Percentiles rank a stretch among this genome's conserved stretches.
These are phyloP conservation scores for Pelusios castaneus DNA, from an alignment of 2,113 vertebrate genomes.

Conservation along the genomic window DNA sequence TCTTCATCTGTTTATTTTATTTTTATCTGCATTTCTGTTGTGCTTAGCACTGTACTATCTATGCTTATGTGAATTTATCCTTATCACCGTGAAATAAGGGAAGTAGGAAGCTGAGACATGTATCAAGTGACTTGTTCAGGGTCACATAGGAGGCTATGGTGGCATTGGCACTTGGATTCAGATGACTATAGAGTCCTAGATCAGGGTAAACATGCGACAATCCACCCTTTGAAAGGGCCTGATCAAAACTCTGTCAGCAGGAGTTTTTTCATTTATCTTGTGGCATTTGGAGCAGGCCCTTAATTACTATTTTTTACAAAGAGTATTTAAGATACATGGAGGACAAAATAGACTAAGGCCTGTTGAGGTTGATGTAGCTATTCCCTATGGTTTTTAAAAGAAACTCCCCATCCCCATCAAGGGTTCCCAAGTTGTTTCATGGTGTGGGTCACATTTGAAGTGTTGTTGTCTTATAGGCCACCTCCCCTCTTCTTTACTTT, in stretches of 20 bases:
- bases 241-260: background rate
- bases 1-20: background rate
- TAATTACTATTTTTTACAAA: background rate
- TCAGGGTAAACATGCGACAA: background rate
- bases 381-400: background rate
- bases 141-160: background rate
- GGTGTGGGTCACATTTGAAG: background rate
- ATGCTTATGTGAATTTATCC: background rate
- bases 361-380: background rate
- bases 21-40: background rate
- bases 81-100: background rate
- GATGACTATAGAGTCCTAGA: background rate
- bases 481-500: background rate
- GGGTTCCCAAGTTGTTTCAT: background rate
- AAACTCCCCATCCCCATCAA: background rate
- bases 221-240: background rate
- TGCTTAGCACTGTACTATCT: background rate
- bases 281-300: background rate
- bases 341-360: background rate
- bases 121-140: background rate
- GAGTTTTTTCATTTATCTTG: accelerated
- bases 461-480: background rate
- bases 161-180: background rate
- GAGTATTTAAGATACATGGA: background rate
- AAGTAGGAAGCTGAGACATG: background rate